A percentile compares a stretch with the other conserved stretches of the same genome.
These are phyloP conservation scores for Champsocephalus esox DNA, from an alignment of 2,797 vertebrate species.

Conservation along the genomic window DNA sequence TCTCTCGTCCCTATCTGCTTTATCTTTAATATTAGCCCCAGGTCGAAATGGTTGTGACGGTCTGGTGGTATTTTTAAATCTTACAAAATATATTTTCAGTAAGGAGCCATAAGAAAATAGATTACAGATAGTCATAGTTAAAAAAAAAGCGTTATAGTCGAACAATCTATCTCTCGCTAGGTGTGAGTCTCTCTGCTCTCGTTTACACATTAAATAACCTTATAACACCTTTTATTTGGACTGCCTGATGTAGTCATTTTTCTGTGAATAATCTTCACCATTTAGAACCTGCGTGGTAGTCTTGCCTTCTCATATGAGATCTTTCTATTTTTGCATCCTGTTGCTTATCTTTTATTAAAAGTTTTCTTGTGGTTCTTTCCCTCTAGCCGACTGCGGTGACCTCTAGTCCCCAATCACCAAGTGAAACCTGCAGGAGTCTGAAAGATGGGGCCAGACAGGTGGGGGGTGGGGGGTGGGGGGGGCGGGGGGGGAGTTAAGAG, in stretches of 20 bases:
- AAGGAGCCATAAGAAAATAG: neutral
- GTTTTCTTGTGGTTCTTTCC: conserved; percentile 15
- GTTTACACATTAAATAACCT: conserved; percentile 14
- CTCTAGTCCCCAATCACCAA: conserved; percentile 47
- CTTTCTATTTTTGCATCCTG: neutral
- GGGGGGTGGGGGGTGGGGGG: neutral
- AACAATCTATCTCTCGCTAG: neutral
- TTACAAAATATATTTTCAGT: neutral
- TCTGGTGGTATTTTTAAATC: neutral
- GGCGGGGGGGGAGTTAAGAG: neutral
- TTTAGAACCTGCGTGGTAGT: neutral
- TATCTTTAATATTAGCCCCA: conserved; percentile 3
- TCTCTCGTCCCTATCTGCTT: conserved; percentile 2
- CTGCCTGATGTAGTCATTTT: conserved; percentile 17
- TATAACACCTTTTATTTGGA: conserved; percentile 14
- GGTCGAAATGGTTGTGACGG: neutral
- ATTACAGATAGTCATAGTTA: neutral
- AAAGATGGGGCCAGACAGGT: neutral
- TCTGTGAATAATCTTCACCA: conserved; percentile 20
- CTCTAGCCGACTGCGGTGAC: conserved; percentile 31
- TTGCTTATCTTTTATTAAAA: conserved; percentile 3
- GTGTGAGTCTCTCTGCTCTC: neutral
- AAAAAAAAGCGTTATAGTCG: neutral
- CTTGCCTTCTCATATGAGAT: neutral
- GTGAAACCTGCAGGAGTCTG: conserved; percentile 33